Conservation (phyloP, 2,797 vertebrate genomes). For the Notolepis coatsorum region DNA sequence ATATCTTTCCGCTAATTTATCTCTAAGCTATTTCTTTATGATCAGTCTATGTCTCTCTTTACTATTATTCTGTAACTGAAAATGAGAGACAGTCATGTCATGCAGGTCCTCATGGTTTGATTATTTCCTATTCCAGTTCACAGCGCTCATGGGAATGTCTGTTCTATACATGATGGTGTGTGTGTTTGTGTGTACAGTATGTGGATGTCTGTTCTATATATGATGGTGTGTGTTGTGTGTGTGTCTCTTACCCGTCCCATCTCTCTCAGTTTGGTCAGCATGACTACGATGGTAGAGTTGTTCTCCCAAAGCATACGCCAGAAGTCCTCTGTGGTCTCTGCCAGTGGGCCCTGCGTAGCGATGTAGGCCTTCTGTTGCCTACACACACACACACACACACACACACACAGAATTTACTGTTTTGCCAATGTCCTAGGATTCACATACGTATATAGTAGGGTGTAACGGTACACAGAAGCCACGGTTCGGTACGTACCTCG, state of each 20-base stretch:
- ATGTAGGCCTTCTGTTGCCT: conserved; percentile 98
- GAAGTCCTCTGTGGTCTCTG: conserved; percentile 97
- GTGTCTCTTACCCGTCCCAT: conserved; percentile 90
- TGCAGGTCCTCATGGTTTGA: too few species aligned
- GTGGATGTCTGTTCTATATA: conserved; percentile 4
- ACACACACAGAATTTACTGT: too few species aligned
- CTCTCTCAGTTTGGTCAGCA: conserved; percentile 96
- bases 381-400: conserved; percentile 20
- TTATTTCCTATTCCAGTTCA: not conserved
- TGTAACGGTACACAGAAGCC: too few species aligned
- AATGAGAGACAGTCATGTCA: not conserved
- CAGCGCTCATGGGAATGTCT: not conserved
- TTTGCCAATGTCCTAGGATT: too few species aligned
- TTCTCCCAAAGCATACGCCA: conserved; percentile 99
- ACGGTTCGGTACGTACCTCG: too few species aligned
- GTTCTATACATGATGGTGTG: not conserved
- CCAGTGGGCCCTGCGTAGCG: conserved; percentile 94
- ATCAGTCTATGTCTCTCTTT: too few species aligned
- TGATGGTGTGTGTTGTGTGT: not conserved
- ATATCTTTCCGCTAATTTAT: too few species aligned
- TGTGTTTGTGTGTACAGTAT: not conserved
- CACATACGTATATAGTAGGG: too few species aligned
- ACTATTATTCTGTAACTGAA: too few species aligned
- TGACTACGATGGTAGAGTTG: conserved; percentile 98
- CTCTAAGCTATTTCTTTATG: too few species aligned